Evolutionary conservation across 2,888 invertebrate genomes (phyloP), one percentile per base, ranked within the genome.

Genomic region (Trichacis sp.): DNA sequence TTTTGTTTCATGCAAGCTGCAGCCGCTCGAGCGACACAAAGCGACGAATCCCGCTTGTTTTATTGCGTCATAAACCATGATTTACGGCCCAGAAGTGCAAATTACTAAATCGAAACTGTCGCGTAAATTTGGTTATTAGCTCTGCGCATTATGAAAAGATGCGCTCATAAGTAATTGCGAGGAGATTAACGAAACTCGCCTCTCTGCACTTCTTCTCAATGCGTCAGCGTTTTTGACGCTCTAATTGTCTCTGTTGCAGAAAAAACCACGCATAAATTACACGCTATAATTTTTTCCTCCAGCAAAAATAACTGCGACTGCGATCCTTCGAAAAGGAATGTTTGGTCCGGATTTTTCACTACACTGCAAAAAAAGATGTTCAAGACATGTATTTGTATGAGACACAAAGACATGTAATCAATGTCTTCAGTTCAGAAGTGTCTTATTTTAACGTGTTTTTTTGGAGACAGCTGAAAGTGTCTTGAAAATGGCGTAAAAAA

Each of bases 41-140:
- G 49, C 43, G 57, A 63, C 54, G 57, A 63, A 58, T 63, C 49
- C 33, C 36, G 30, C 50, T 56, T 8, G 19, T 30, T 59, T 64
- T 59, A 65, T 47, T 30, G 20, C 33, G 18, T 42, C 57, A 24
- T 61, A 65, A 65, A 57, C 40, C 42, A 19, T 49, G 48, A 60
- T 64, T 56, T 64, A 60, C 54, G 52, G 20, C 42, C 47, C 45
- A 59, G 51, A 19, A 57, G 57, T 50, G 57, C 47, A 57, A 61
- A 61, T 66, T 54, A 61, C 56, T 56, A 36, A 61, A 56, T 58
- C 61, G 58, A 54, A 47, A 53, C 51, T 61, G 65, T 58, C 58
- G 51, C 61, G 55, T 61, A 55, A 62, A 66, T 66, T 59, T 55
- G 38, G 50, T 55, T 55, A 66, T 66, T 60, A 66, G 46, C 52